A percentile compares a stretch with the other conserved stretches of the same genome.
phyloP scores from a whole-genome alignment of 2,888 invertebrate genomes.

The Calameuta pallipes region DNA sequence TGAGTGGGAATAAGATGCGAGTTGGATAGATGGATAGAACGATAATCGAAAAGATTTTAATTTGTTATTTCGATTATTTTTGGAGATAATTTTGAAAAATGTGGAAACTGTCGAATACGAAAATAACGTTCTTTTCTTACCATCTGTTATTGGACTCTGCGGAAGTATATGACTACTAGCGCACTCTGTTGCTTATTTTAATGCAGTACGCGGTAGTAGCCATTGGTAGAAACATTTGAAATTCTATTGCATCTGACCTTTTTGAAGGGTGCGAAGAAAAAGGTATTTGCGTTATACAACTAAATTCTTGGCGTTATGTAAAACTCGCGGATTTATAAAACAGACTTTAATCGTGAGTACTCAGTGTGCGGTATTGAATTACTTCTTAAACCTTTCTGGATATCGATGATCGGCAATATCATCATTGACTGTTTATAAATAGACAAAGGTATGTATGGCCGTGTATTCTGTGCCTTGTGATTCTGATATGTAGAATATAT shows the following conservation, averaged over 20 bases:
- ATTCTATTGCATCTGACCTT: neutral
- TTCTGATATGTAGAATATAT: no score
- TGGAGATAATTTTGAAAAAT: neutral
- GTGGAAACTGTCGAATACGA: neutral
- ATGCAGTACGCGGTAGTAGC: neutral
- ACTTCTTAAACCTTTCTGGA: neutral
- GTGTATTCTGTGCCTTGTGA: no score
- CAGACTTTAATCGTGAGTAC: neutral
- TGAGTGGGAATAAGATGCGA: neutral
- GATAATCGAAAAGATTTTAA: neutral
- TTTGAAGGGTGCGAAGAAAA: neutral
- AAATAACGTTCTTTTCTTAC: neutral
- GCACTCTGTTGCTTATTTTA: neutral
- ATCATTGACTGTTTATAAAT: no score
- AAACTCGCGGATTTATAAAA: neutral
- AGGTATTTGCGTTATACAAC: neutral
- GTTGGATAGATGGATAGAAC: neutral
- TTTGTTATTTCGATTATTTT: neutral
- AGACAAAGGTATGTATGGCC: no score
- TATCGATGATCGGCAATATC: neutral
- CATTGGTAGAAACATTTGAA: neutral
- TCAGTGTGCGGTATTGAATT: neutral
- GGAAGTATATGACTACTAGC: neutral
- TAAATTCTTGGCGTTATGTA: neutral
- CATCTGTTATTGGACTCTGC: neutral